Percentiles rank a stretch among this genome's conserved stretches.
Evolutionary conservation across 2,888 invertebrate species (phyloP).

Genomic region (Adelphocoris suturalis): DNA sequence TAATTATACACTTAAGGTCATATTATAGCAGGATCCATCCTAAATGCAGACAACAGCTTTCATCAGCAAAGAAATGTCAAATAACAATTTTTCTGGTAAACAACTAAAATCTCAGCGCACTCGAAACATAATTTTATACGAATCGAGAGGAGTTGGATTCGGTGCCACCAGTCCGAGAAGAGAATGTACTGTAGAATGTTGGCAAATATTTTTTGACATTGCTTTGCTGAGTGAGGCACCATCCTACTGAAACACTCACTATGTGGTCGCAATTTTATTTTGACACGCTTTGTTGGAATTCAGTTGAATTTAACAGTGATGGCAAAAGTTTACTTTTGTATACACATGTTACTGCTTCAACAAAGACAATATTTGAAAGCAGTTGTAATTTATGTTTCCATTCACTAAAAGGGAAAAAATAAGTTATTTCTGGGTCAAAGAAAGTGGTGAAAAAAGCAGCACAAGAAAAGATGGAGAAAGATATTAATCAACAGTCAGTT

Average conservation of each 20-base stretch:
- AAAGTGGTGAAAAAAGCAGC: conserved; percentile 69
- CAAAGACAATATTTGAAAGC: conserved; percentile 75
- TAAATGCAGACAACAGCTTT: conserved; percentile 73
- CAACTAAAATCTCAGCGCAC: conserved; percentile 63
- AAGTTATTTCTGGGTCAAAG: conserved; percentile 45
- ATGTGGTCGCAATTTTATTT: conserved; percentile 74
- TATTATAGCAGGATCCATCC: conserved; percentile 68
- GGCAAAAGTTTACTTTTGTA: not conserved
- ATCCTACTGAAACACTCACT: conserved; percentile 75
- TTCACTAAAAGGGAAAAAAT: conserved; percentile 59
- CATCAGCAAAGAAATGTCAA: conserved; percentile 78
- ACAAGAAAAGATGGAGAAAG: conserved; percentile 70
- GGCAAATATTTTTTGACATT: conserved; percentile 76
- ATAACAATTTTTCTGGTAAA: conserved; percentile 69
- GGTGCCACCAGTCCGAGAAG: conserved; percentile 44
- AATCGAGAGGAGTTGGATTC: conserved; percentile 53
- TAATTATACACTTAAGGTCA: conserved; percentile 66
- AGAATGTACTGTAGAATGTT: not conserved
- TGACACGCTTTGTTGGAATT: not conserved
- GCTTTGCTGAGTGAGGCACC: conserved; percentile 77
- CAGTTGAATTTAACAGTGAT: not conserved
- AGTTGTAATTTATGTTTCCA: conserved; percentile 57
- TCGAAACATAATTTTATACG: conserved; percentile 67
- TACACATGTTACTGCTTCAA: conserved; percentile 72
- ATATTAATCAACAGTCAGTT: conserved; percentile 71